Base-by-base conservation (phyloP, 2,113 vertebrate species). In the Carettochelys insculpta region DNA sequence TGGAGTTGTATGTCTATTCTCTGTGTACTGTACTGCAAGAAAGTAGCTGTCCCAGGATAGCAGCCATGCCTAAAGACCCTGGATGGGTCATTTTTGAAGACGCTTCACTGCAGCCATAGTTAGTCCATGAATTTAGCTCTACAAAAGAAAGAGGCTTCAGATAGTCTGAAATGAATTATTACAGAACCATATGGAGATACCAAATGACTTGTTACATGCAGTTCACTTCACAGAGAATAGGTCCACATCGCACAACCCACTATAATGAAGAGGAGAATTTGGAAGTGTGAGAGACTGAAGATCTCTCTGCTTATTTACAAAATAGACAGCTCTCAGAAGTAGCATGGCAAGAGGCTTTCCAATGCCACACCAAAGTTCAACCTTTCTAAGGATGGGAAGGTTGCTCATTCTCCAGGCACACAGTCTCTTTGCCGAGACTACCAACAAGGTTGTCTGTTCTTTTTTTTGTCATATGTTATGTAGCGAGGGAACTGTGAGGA, bases 211-310 rank as follows among this genome's bases (percentile, higher is more conserved):
- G 68, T 75, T 31, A 81, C 48, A 22, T 83, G 86, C 83, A 90
- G 41, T 29, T 61, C 54, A n/a, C 51, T 78, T 93, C 52, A 86
- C 38, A 11, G 61, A 68, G 9, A 68, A 38, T 16, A 68, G 34
- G 17, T 51, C 86, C 52, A 79, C 34, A 51, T 41, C 24, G 24
- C 84, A 92, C 50, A 38, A 22, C 4, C 86, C 54, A 77, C 61
- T 92, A 11, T 80, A 91, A 88, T 77, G 56, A 85, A 24, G 17
- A 85, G 9, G 61, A 68, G n/a, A 68, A 68, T 90, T 86, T 92
- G 48, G 82, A 90, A 93, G 51, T 29, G 38, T 45, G 51, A 47
- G 1, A 3, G 31, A 52, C 73, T 76, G 54, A 86, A 52, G 71
- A 79, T 2, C 84, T 2, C 84, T 38, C 45, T 84, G 12, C 20